Evolutionary conservation across 2,113 vertebrate species (phyloP).

Genomic region (Crocuta crocuta): DNA sequence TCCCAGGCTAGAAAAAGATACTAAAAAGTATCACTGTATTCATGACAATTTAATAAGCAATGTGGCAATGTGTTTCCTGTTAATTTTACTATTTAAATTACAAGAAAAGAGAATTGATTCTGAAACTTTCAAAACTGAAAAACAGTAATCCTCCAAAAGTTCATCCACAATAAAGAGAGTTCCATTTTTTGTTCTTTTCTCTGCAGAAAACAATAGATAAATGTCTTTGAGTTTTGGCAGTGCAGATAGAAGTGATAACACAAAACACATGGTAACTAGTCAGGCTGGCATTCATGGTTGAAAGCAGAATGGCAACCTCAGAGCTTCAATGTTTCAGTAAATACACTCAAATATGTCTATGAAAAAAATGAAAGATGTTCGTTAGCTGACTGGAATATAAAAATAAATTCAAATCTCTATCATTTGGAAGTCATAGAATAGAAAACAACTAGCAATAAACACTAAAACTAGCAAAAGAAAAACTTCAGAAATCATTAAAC

Average conservation of each 20-base stretch:
- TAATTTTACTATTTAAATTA: neutral
- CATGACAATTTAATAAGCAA: neutral
- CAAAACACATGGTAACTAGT: neutral
- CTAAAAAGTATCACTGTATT: neutral
- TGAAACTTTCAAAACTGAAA: neutral
- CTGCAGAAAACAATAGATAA: neutral
- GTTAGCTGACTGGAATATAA: neutral
- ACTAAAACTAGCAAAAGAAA: neutral
- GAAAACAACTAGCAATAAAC: conserved; percentile 28
- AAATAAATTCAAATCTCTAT: conserved; percentile 56
- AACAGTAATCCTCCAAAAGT: neutral
- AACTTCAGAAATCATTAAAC: conserved; percentile 34
- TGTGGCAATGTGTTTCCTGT: neutral
- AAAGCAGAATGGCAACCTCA: neutral
- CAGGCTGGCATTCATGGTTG: neutral
- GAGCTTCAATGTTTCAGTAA: neutral
- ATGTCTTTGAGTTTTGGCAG: neutral
- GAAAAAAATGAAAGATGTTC: conserved; percentile 24
- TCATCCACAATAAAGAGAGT: neutral
- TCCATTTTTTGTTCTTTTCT: neutral
- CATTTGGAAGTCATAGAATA: neutral
- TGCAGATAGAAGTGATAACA: neutral
- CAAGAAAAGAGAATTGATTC: neutral
- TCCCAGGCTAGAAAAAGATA: neutral
- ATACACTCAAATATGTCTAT: neutral